Base-by-base conservation (phyloP, 2,888 invertebrate genomes). In the Drosophila pegasa region DNA sequence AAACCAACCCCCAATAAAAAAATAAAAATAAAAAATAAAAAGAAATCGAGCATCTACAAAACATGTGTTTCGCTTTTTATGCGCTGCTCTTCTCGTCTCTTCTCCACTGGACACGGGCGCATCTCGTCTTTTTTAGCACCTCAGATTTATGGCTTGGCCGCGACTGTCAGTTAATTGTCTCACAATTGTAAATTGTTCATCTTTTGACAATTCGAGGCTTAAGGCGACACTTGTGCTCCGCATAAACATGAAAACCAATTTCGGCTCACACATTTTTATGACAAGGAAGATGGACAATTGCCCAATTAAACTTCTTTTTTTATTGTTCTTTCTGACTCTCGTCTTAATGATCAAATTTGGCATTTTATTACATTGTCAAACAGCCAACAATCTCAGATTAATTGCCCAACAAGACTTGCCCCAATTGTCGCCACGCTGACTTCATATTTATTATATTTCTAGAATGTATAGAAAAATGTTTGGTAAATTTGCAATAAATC, bases 221-320 rank as follows among this genome's bases (percentile, higher is more conserved):
- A 73, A 71, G 69, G 75, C 82, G 72, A 63, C 85, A 86, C 69
- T 86, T 87, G 85, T 54, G 51, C 16, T 35, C 58, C 41, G 62
- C 80, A 85, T 85, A 76, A 87, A 80, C 65, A 78, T 41, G 52
- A 45, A 66, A 66, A 51, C 65, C 68, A 71, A 78, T 77, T 71
- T 69, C 10, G 59, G 27, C 10, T 51, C 62, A 50, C 27, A 25
- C 74, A 74, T 75, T 86, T 82, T 86, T 81, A 81, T 81, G 51
- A 61, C 70, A 57, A 86, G 86, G 84, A 86, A 85, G 86, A 83
- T 87, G 72, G 52, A 55, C 54, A 84, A 86, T 78, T 78, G 80
- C 61, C 64, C 87, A 87, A 87, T 88, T 86, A 70, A 87, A 87
- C 87, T 87, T 86, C 78, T 75, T 76, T 78, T 71, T 71, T 80